Percentiles rank a stretch among this genome's conserved stretches.
These are phyloP conservation scores for Diadema setosum DNA, from an alignment of 35 echinoderm and acorn worm genomes.

Conservation along the genomic window DNA sequence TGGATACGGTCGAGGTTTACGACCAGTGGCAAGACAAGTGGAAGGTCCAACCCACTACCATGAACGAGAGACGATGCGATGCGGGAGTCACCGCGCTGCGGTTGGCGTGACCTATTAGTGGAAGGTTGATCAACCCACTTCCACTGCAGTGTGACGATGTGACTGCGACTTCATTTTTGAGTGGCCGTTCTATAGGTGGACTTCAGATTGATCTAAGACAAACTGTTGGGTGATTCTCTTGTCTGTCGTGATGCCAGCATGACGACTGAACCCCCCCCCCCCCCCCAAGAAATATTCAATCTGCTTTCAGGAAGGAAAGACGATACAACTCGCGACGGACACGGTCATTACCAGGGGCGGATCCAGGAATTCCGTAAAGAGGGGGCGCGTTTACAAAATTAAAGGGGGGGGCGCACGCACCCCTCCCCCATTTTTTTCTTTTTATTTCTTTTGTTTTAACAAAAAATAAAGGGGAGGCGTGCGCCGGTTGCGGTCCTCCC, in stretches of 20 bases:
- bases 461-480: too few relatives aligned
- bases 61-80: slow-evolving; percentile 49
- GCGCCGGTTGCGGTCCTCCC: too few relatives aligned
- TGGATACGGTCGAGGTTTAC: slow-evolving; percentile 47
- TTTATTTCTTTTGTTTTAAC: too few relatives aligned
- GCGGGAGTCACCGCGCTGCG: slow-evolving; percentile 28
- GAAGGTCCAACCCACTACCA: background rate
- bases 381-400: too few relatives aligned
- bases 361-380: too few relatives aligned
- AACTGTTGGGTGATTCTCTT: background rate
- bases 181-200: too few relatives aligned
- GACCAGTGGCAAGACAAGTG: slow-evolving; percentile 42
- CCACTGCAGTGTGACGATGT: background rate
- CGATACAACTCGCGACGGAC: too few relatives aligned
- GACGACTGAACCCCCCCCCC: too few relatives aligned
- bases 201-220: background rate
- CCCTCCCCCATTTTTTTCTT: too few relatives aligned
- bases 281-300: background rate
- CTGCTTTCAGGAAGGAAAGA: too few relatives aligned
- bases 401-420: too few relatives aligned
- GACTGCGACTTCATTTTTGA: background rate
- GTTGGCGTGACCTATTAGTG: background rate
- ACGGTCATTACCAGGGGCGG: too few relatives aligned
- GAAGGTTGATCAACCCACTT: background rate
- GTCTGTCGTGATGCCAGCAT: background rate